phyloP scores from a whole-genome alignment of 2,113 vertebrate genomes.

The Puffinus mauretanicus region DNA sequence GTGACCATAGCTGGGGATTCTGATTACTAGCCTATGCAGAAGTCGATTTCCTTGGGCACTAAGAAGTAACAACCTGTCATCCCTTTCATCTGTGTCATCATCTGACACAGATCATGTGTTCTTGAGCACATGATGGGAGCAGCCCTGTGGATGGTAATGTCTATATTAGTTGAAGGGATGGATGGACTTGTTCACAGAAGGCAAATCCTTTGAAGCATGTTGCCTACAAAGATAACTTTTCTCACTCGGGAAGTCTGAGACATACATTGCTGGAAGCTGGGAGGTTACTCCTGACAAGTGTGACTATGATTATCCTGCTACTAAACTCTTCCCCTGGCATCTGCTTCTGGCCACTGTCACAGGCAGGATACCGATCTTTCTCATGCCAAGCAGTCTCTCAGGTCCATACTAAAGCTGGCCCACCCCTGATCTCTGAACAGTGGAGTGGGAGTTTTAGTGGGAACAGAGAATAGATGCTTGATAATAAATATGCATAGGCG shows the following conservation, averaged over 20 bases:
- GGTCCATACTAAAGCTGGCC: background rate
- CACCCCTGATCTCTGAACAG: background rate
- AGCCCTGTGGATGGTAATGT: background rate
- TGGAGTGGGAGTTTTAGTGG: background rate
- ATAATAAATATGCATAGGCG: background rate
- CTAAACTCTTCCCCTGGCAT: background rate
- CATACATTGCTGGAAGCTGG: conserved; percentile 1
- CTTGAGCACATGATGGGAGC: conserved; percentile 38
- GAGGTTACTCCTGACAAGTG: conserved; percentile 13
- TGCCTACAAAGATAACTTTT: conserved; percentile 7
- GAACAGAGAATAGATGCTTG: background rate
- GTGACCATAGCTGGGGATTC: background rate
- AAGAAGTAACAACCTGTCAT: conserved; percentile 31
- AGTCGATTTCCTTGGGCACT: background rate
- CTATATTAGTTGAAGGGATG: background rate
- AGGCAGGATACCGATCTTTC: background rate
- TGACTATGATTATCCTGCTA: background rate
- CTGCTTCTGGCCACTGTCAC: background rate
- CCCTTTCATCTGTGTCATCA: background rate
- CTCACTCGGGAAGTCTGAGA: conserved; percentile 1
- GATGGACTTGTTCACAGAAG: conserved; percentile 33
- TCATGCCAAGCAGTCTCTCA: background rate
- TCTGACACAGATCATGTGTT: conserved; percentile 54
- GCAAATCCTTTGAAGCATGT: conserved; percentile 47
- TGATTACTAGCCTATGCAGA: background rate